Base-by-base conservation (phyloP, 2,888 invertebrate species). In the Siphonodentalium dalli region DNA sequence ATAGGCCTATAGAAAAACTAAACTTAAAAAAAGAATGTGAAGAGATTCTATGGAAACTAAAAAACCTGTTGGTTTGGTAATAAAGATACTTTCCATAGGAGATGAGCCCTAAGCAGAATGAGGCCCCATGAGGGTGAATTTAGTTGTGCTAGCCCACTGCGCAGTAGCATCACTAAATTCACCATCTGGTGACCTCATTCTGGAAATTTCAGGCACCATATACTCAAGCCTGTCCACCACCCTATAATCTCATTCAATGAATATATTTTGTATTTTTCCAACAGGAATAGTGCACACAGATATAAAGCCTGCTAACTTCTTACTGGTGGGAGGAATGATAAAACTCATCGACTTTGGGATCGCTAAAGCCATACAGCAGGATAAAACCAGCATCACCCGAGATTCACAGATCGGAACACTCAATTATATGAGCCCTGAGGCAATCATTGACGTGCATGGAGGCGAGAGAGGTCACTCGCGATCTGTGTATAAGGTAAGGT, bases 271-370 rank as follows among this genome's bases (percentile, higher is more conserved):
- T 33, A 34, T 33, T 31, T 31, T 29, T 39, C 11, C 48, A 56
- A 1, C 58, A 92, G 93, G 92, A 46, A 92, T 98, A 2, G 92
- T 98, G 68, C 98, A 98, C 83, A 91, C 94, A 0, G 98, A 99
- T 83, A 83, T 98, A 66, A 98, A 98, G 81, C 98, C 98, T 0
- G 93, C 93, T 0, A 98, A 98, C 83, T 99, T 98, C 82, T 85
- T 98, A 35, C 85, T 93, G 75, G 91, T 92, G 6, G 87, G 88
- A 60, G 92, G 91, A 2, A 87, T 89, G 37, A 82, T 98, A 49
- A 98, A 98, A 84, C 84, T 98, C 53, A 99, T 98, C 65, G 98
- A 98, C 85, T 98, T 98, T 84, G 98, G 97, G 47, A 79, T 98
- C 74, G 92, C 97, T 41, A 91, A 92, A 40, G 88, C 89, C 45